These are phyloP conservation scores for Micromys minutus DNA, from an alignment of 2,113 vertebrate species.

Conservation along the genomic window DNA sequence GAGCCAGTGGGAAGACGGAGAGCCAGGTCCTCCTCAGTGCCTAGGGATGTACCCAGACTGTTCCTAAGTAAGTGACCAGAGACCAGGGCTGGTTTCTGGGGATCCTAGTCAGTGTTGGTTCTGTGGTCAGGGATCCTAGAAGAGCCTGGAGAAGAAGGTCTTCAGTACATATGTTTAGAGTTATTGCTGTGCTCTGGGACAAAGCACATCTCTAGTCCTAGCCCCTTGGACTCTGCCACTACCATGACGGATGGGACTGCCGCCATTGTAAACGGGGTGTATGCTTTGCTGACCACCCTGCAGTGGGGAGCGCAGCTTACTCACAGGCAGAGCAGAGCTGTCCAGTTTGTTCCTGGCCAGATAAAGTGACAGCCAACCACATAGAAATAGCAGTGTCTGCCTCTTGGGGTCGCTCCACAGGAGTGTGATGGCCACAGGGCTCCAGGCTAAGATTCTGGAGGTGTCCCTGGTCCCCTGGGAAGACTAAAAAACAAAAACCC, in stretches of 20 bases:
- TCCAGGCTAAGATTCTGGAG: neutral
- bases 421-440: rapidly evolving
- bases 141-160: too few species aligned
- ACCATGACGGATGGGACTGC: neutral
- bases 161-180: neutral
- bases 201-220: rapidly evolving
- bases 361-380: neutral
- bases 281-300: neutral
- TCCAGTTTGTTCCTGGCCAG: neutral
- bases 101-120: neutral
- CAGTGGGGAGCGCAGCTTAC: rapidly evolving
- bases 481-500: neutral
- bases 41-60: constrained; percentile 63
- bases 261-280: rapidly evolving
- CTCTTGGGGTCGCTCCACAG: rapidly evolving
- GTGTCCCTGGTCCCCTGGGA: neutral
- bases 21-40: constrained; percentile 77
- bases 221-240: neutral
- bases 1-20: neutral
- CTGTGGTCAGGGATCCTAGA: neutral
- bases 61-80: constrained; percentile 82
- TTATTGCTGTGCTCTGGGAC: rapidly evolving
- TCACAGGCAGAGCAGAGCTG: rapidly evolving
- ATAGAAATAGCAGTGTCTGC: rapidly evolving
- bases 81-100: neutral